These are phyloP conservation scores for Mohoua ochrocephala DNA, from an alignment of 2,113 vertebrate genomes.

Conservation along the genomic window DNA sequence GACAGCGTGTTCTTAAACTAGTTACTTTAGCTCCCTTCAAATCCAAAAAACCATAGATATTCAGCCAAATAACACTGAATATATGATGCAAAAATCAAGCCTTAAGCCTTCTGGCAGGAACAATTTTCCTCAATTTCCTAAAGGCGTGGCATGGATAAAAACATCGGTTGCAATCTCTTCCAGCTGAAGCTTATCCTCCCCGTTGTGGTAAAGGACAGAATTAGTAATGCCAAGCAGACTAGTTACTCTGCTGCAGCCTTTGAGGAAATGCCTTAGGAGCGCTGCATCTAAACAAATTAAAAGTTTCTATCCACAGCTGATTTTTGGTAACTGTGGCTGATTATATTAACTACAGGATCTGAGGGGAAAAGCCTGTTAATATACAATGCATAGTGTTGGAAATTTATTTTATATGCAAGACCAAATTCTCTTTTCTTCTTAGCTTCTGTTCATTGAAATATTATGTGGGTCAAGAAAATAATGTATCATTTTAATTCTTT, in stretches of 20 bases:
- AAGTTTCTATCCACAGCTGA: neutral
- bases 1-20: neutral
- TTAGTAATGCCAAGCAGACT: neutral
- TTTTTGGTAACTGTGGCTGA: neutral
- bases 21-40: neutral
- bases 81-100: neutral
- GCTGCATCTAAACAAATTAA: neutral
- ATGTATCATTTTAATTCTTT: neutral
- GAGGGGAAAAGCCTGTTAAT: rapidly evolving
- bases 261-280: neutral
- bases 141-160: neutral
- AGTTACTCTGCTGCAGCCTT: neutral
- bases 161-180: neutral
- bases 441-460: neutral
- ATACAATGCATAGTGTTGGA: neutral
- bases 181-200: neutral
- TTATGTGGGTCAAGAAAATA: neutral
- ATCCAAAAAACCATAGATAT: neutral
- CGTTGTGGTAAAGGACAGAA: neutral
- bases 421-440: neutral
- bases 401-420: neutral
- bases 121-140: neutral
- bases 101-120: neutral
- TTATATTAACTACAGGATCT: neutral
- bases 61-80: neutral